These are phyloP conservation scores for Vesta saturnalis DNA, from an alignment of 2,888 invertebrate genomes.

Conservation along the genomic window DNA sequence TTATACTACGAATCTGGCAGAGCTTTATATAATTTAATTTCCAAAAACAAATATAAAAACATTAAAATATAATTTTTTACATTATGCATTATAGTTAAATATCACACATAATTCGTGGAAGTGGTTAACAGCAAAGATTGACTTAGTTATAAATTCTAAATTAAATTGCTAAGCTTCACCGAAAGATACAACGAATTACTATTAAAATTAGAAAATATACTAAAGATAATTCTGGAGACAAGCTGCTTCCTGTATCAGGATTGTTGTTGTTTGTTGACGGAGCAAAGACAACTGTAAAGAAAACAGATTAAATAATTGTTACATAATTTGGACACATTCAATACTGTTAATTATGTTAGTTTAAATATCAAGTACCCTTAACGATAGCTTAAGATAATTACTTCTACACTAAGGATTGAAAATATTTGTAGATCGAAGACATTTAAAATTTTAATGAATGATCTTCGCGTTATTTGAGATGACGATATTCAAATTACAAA, in stretches of 20 bases:
- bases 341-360: no score
- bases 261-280: conserved; percentile 33
- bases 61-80: conserved; percentile 34
- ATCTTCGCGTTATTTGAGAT: no score
- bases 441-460: no score
- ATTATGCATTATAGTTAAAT: conserved; percentile 33
- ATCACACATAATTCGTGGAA: conserved; percentile 46
- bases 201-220: conserved; percentile 9
- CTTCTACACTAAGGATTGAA: no score
- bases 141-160: conserved; percentile 24
- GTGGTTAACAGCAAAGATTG: conserved; percentile 39
- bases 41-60: conserved; percentile 25
- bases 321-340: no score
- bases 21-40: not conserved
- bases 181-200: conserved; percentile 12
- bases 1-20: not conserved
- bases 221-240: conserved; percentile 9
- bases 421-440: no score
- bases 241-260: conserved; percentile 17
- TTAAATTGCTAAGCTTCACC: conserved; percentile 26
- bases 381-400: no score
- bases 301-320: conserved; percentile 1
- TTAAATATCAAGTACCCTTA: no score
- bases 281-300: conserved; percentile 32
- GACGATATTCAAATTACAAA: no score